phyloP scores from a whole-genome alignment of 37 sponge, comb jelly and placozoan genomes.

The Dysidea cf. avara region DNA sequence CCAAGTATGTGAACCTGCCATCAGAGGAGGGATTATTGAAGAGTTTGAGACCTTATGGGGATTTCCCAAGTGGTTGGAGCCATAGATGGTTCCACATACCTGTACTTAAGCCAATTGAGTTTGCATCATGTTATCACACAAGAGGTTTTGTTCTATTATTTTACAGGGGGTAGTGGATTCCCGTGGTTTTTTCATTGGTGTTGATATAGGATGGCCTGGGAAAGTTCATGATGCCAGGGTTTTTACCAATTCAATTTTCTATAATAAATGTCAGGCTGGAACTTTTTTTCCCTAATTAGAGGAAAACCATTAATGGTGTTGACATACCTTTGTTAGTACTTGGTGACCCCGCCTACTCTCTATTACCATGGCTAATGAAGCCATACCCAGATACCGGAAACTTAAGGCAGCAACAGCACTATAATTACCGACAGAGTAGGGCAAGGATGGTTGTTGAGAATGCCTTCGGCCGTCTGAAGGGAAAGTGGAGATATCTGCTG shows the following conservation, averaged over 20 bases:
- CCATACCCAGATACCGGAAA: no score
- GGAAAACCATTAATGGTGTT: neutral
- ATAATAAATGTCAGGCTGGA: neutral
- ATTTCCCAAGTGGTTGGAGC: constrained; percentile 17
- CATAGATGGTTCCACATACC: constrained; percentile 18
- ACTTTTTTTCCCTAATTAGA: neutral
- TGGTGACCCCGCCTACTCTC: neutral
- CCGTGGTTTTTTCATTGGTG: neutral
- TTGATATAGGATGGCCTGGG: constrained; percentile 15
- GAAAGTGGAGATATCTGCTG: constrained; percentile 44
- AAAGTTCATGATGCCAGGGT: constrained; percentile 31
- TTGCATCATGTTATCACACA: constrained; percentile 1
- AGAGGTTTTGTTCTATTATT: constrained; percentile 7
- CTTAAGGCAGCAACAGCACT: no score
- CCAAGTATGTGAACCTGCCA: neutral
- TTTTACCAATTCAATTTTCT: constrained; percentile 1
- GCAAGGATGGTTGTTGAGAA: constrained; percentile 40
- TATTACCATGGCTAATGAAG: constrained; percentile 10
- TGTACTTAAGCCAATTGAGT: neutral
- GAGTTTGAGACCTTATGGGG: constrained; percentile 10
- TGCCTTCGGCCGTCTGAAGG: constrained; percentile 55
- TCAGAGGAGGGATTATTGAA: neutral
- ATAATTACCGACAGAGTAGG: constrained; percentile 43
- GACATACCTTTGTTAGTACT: neutral
- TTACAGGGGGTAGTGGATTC: constrained; percentile 8